These are phyloP conservation scores for Monoplex corrugatus DNA, from an alignment of 2,888 invertebrate genomes.

Conservation along the genomic window DNA sequence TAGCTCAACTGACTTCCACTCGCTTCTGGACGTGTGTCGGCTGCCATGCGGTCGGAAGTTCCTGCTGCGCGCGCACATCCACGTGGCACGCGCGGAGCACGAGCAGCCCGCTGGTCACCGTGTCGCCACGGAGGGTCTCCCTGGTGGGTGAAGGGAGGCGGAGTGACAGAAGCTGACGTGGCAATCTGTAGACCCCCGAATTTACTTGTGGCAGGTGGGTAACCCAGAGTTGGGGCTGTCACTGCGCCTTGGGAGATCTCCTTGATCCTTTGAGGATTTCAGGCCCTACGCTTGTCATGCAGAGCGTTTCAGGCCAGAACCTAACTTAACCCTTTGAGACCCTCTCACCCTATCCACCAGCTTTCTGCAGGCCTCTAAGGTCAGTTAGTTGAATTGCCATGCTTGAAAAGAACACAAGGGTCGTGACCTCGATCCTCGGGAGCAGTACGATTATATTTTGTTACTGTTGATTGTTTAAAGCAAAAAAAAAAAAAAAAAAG, in stretches of 20 bases:
- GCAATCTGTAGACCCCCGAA: constrained; percentile 40
- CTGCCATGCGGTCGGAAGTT: constrained; percentile 44
- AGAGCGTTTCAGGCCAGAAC: not conserved
- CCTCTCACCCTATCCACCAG: too few species aligned
- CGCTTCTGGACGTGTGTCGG: constrained; percentile 29
- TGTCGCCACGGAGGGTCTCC: constrained; percentile 7
- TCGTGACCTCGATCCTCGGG: too few species aligned
- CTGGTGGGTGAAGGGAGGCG: not conserved
- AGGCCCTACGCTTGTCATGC: not conserved
- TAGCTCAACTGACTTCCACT: not conserved
- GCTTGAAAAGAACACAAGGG: too few species aligned
- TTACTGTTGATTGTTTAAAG: too few species aligned
- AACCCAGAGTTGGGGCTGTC: constrained; percentile 38
- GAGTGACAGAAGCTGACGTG: constrained; percentile 40
- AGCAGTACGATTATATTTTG: too few species aligned
- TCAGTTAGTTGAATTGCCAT: too few species aligned
- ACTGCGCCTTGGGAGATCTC: constrained; percentile 33
- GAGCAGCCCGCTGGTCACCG: constrained; percentile 21
- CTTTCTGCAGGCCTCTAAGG: too few species aligned
- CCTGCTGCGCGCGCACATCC: constrained; percentile 41
- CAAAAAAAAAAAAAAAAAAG: too few species aligned
- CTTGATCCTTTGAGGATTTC: too few species aligned
- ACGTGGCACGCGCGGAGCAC: constrained; percentile 41
- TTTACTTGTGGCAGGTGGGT: constrained; percentile 43
- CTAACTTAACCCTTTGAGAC: too few species aligned